Percentiles rank a stretch among this genome's conserved stretches.
phyloP scores from a whole-genome alignment of 2,113 vertebrate species.

The Halcyon malimbica region DNA sequence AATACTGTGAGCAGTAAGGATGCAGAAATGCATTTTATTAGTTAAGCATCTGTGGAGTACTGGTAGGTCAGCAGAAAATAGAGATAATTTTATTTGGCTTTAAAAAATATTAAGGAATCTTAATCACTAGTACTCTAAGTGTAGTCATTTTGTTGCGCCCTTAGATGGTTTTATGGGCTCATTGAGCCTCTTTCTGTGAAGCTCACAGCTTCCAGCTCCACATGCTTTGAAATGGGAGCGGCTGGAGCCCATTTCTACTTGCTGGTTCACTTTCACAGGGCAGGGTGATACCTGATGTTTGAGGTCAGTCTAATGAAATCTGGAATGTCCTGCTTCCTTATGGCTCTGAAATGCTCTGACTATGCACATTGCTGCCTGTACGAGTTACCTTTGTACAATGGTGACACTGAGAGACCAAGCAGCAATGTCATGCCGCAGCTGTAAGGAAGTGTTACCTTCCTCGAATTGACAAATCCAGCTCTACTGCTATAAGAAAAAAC shows the following conservation, averaged over 20 bases:
- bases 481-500: background rate
- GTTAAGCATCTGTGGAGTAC: background rate
- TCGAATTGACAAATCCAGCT: background rate
- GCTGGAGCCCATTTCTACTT: background rate
- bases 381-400: accelerated
- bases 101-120: background rate
- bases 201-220: background rate
- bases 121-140: background rate
- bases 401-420: accelerated
- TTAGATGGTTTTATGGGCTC: background rate
- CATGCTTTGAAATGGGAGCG: background rate
- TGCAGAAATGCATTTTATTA: background rate
- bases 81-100: background rate
- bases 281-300: background rate
- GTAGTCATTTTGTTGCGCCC: accelerated
- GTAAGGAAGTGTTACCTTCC: background rate
- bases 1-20: background rate
- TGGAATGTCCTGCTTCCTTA: background rate
- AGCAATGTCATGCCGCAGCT: background rate
- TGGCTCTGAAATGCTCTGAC: background rate
- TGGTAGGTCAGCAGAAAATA: background rate
- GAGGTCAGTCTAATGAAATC: background rate
- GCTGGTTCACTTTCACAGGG: background rate
- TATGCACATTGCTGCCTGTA: background rate
- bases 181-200: background rate